Conservation (phyloP, 2,797 vertebrate species). For the Chrysocyon brachyurus region DNA sequence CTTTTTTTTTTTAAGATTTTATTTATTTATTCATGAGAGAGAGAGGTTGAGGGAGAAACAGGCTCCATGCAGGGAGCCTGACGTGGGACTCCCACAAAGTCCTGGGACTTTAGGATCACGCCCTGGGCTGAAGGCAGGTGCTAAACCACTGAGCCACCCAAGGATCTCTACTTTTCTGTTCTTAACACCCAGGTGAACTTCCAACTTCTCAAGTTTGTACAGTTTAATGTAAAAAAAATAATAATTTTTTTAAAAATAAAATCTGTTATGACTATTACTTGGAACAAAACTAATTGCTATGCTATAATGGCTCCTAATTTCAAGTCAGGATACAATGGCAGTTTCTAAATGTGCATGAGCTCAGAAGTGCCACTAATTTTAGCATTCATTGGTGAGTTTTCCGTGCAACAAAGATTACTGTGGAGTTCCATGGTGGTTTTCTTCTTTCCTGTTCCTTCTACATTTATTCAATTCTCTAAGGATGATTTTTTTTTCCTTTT, state of each 20-base stretch:
- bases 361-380: slow-evolving; percentile 24
- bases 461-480: slow-evolving; percentile 26
- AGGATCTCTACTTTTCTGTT: neutral
- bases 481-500: neutral
- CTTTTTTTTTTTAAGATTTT: no score
- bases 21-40: no score
- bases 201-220: neutral
- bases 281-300: neutral
- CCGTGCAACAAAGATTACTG: neutral
- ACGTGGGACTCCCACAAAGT: no score
- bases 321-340: slow-evolving; percentile 1
- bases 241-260: neutral
- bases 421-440: neutral
- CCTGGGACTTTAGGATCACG: no score
- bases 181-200: neutral
- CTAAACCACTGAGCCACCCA: no score
- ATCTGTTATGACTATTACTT: neutral
- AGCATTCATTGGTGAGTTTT: neutral
- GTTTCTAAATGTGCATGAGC: slow-evolving; percentile 29
- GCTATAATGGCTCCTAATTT: slow-evolving; percentile 21
- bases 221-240: neutral
- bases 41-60: no score
- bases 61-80: no score
- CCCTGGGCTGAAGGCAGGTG: no score
- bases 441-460: neutral